Evolutionary conservation across 2,888 invertebrate genomes (phyloP), one percentile per base, ranked within the genome.

Genomic region (Erebia palarica): DNA sequence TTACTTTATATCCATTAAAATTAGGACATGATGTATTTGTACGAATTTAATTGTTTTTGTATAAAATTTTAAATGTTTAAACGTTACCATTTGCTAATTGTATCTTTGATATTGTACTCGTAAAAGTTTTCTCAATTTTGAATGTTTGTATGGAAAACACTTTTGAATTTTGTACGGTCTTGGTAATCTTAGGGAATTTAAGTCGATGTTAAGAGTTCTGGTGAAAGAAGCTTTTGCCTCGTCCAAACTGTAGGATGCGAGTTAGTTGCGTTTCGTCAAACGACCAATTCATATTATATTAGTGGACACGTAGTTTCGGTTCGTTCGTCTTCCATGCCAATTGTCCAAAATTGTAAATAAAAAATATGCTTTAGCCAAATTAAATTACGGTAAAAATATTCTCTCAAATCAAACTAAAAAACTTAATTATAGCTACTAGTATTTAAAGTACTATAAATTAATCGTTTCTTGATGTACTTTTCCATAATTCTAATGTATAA

Each of bases 271-370:
- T 63, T 68, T 63, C 10, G 53, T 53, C 51, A 42, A 69, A 65
- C 71, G 84, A 86, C 85, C 86, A 84, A 85, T 84, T 83, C 83
- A 80, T 73, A 7, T 78, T 83, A 80, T 73, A 7, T 78, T 83
- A 84, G 82, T 74, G 70, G 69, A 58, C 59, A 57, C 65, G 18
- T 70, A 59, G 64, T 63, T 66, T 75, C 71, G 60, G 70, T 77
- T 71, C 68, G 64, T 73, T 79, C 76, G 85, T 84, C 85, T 85
- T 84, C 85, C 84, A 77, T 74, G 77, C 27, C 49, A 61, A 18
- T 14, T 21, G 49, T 57, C 57, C 66, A 49, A 14, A 8, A 21
- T 49, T 63, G 63, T 63, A 64, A 27, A 53, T 51, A n/a, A 51
- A 64, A 55, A 53, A 55, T 16, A 55, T 49, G 14, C 49, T 49